Evolutionary conservation across 1,140 invertebrate species (phyloP).

Genomic region (Cotesia vestalis): DNA sequence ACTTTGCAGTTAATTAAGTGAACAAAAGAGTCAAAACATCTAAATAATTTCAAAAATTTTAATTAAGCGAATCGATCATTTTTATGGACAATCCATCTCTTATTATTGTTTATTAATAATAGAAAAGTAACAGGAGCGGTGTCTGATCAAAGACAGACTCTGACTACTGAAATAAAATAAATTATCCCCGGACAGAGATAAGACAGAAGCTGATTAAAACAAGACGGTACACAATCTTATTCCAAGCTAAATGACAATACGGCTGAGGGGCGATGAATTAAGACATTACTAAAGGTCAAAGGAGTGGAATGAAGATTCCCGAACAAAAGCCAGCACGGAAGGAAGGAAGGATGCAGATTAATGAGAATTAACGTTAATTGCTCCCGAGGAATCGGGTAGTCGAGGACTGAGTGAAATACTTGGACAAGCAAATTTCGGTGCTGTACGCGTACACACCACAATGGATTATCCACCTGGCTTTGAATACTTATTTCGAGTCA

Average conservation of each 20-base stretch:
- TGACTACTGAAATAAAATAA: no score
- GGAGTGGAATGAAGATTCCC: conserved; percentile 48
- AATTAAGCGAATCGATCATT: no score
- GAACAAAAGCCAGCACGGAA: conserved; percentile 6
- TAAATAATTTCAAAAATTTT: no score
- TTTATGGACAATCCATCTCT: no score
- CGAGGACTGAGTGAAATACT: background rate
- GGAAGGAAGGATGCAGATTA: conserved; percentile 53
- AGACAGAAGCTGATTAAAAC: conserved; percentile 29
- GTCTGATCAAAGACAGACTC: no score
- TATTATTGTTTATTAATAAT: no score
- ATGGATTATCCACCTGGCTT: conserved; percentile 22
- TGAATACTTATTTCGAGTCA: conserved; percentile 57
- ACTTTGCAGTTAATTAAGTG: no score
- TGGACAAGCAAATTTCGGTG: no score
- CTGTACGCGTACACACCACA: conserved; percentile 10
- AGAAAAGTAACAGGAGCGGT: no score
- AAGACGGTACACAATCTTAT: conserved; percentile 17
- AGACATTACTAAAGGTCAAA: conserved; percentile 51
- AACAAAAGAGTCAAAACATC: no score
- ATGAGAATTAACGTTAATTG: conserved; percentile 60
- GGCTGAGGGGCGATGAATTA: conserved; percentile 35
- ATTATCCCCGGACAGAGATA: no score
- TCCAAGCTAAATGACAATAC: conserved; percentile 49
- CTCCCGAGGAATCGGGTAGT: conserved; percentile 21